phyloP scores from a whole-genome alignment of 2,888 invertebrate species.

The Pristionchus exspectatus region DNA sequence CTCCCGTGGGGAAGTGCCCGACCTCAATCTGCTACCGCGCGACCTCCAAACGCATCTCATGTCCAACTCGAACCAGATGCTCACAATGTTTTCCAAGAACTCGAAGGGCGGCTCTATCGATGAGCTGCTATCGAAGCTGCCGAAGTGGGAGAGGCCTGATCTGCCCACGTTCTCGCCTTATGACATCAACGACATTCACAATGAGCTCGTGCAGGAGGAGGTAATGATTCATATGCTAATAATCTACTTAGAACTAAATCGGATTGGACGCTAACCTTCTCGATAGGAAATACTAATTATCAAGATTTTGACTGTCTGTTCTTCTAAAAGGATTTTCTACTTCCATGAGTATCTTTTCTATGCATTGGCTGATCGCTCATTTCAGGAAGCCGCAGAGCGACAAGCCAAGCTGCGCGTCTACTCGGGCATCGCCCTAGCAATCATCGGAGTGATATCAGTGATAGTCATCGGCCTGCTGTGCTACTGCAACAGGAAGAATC shows the following conservation, averaged over 20 bases:
- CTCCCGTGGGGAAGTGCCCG: conserved; percentile 74
- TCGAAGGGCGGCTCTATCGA: conserved; percentile 68
- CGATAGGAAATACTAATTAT: no score
- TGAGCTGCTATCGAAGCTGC: conserved; percentile 75
- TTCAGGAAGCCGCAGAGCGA: conserved; percentile 43
- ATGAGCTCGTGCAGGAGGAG: conserved; percentile 71
- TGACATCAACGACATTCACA: conserved; percentile 75
- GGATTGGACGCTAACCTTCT: no score
- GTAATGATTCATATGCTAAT: background rate
- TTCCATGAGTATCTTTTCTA: no score
- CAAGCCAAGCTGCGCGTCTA: conserved; percentile 61
- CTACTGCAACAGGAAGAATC: conserved; percentile 79
- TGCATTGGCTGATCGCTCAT: no score
- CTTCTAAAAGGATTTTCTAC: no score
- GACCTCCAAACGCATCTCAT: conserved; percentile 75
- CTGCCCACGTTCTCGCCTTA: conserved; percentile 76
- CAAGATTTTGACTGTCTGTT: no score
- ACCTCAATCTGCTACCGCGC: conserved; percentile 72
- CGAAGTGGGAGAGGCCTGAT: conserved; percentile 72
- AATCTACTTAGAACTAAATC: no score
- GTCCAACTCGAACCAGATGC: conserved; percentile 69
- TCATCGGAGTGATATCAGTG: conserved; percentile 70
- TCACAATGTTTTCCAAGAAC: conserved; percentile 63
- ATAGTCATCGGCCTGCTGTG: conserved; percentile 80
- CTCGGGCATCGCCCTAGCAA: conserved; percentile 73